These are phyloP conservation scores for Plectropomus leopardus DNA, from an alignment of 2,113 vertebrate genomes.

Conservation along the genomic window DNA sequence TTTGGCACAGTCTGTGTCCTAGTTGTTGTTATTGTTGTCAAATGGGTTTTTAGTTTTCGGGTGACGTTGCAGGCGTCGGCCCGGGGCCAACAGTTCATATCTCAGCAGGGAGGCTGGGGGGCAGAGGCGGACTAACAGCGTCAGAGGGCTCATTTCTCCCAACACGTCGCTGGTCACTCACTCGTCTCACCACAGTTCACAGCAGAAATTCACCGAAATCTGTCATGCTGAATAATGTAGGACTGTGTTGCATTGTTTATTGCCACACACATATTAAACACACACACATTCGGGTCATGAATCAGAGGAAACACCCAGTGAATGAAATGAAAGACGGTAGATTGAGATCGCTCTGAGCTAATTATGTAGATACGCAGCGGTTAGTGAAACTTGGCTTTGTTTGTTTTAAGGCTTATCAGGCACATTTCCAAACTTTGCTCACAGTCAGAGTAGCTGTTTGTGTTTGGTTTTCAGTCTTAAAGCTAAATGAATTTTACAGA, in stretches of 20 bases:
- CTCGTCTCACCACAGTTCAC: constrained; percentile 1
- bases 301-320: not conserved
- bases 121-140: constrained; percentile 26
- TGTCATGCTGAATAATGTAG: not conserved
- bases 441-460: not conserved
- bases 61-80: constrained; percentile 37
- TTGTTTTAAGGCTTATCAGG: not conserved
- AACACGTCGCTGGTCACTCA: constrained; percentile 7
- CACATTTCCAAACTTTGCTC: not conserved
- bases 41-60: constrained; percentile 40
- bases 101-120: constrained; percentile 64
- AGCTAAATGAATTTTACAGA: not conserved
- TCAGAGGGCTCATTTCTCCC: constrained; percentile 7
- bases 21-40: constrained; percentile 56
- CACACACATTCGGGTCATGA: constrained; percentile 14
- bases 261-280: not conserved
- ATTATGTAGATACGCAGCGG: no score
- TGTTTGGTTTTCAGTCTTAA: no score
- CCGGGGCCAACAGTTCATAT: constrained; percentile 68
- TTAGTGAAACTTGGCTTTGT: no score
- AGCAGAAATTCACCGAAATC: not conserved
- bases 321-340: not conserved
- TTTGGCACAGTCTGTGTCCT: constrained; percentile 6
- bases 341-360: no score
- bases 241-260: not conserved